Evolutionary conservation across 2,888 invertebrate genomes (phyloP), one percentile per base, ranked within the genome.

Genomic region (Ctena decussata): DNA sequence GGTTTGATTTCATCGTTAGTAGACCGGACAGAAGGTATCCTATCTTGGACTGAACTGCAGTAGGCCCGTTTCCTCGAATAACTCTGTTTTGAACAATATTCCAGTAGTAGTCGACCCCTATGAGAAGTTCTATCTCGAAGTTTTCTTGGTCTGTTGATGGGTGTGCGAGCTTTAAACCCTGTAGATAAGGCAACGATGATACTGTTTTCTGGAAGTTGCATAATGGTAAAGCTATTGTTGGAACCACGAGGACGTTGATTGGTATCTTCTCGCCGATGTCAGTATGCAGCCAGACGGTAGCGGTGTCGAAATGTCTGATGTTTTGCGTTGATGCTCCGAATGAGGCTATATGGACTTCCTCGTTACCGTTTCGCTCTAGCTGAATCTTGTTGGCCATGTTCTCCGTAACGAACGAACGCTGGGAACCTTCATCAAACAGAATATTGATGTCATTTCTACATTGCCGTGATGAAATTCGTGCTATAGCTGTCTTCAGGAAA

Each of bases 241-340:
- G 86, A 6, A 84, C 84, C 21, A 89, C 75, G 11, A 89, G 65
- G 6, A 86, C 82, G n/a, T 87, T 65, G 6, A 89, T 69, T 1
- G 76, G 41, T 12, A 89, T 86, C 12, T 27, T 70, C 21, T 79
- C 46, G 37, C 57, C 44, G 32, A 37, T 18, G 32, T 78, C 82
- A 5, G 86, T 77, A 37, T 46, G n/a, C 11, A 87, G 37, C 15
- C 41, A 46, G 12, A 85, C 44, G 69, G 71, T 80, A 5, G 70
- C 69, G 5, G 69, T 69, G 15, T 76, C 60, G 24, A 85, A 37
- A 60, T 44, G 39, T 65, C 44, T 21, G 1, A 72, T 60, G 21
- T 57, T 27, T 44, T 75, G n/a, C 18, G 65, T 49, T 15, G 24
- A 41, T 27, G 71, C 72, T 37, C 86, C 86, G 75, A 89, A 86